Base-by-base conservation (phyloP, 37 sponge, comb jelly and placozoan species). In the Geodia barretti region DNA sequence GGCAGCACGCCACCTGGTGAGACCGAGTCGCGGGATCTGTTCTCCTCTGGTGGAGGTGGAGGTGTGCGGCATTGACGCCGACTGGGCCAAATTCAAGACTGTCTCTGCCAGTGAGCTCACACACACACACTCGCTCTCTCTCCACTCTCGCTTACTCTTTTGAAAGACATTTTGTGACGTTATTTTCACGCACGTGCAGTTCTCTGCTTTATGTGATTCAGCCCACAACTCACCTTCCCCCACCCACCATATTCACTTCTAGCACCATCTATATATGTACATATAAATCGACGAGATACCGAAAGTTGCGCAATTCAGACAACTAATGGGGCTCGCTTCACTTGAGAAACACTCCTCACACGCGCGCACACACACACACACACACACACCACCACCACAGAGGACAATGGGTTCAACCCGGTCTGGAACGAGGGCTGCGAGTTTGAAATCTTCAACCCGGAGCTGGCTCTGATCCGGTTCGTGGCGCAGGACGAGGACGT, bases 401-500 rank as follows among this genome's bases (percentile, higher is more conserved):
- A 82, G 80, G 95, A 92, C 64, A 97, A 97, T 82, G 94, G 98
- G 1, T 83, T 95, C 73, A 97, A 95, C 60, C 98, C 98, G 1
- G 88, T 87, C 29, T 97, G 98, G 98, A 86, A 92, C 63, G 87
- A 91, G 36, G 72, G 63, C 42, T 95, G 80, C 61, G 93, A 97
- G 32, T 97, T 89, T 70, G 90, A 89, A 32, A 79, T 97, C 32
- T 70, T 79, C 59, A 97, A 92, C 81, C 97, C 97, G 25, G 94
- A 92, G 71, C 88, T 95, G 36, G 95, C 99, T 33, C 76, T 96
- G 39, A 65, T 99, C 21, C 72, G 97, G 36, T 99, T 99, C 70
- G 83, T 67, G 4, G 95, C 90, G 28, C 88, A 84, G 35, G 99
- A 99, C 72, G 91, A 87, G 41, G 97, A 99, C 76, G 90, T 89